Percentiles rank a stretch among this genome's conserved stretches.
Conservation (phyloP, 2,888 invertebrate genomes). For the Orchestes rusci region DNA sequence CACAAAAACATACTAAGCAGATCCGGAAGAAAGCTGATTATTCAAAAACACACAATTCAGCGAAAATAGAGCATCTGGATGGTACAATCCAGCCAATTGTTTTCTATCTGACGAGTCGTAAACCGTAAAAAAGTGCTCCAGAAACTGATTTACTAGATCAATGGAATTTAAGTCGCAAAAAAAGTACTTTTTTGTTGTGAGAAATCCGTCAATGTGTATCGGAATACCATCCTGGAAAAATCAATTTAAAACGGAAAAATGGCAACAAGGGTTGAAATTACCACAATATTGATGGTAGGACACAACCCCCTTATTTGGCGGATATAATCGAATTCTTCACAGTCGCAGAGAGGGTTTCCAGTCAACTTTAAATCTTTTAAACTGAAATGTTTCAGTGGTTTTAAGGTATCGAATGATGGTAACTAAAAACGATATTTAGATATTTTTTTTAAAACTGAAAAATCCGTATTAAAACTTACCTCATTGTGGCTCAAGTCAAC, state of each 20-base stretch:
- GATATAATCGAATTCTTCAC: slow-evolving; percentile 54
- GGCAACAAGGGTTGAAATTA: slow-evolving; percentile 34
- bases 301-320: slow-evolving; percentile 49
- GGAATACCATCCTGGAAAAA: slow-evolving; percentile 50
- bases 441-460: background rate
- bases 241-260: background rate
- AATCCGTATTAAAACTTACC: slow-evolving; percentile 25
- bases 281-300: slow-evolving; percentile 47
- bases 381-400: slow-evolving; percentile 29
- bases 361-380: slow-evolving; percentile 50
- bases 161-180: slow-evolving; percentile 46
- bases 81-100: slow-evolving; percentile 53
- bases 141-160: slow-evolving; percentile 53
- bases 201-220: slow-evolving; percentile 41
- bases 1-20: slow-evolving; percentile 33
- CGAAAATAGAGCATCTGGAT: slow-evolving; percentile 56
- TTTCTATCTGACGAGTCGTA: slow-evolving; percentile 57
- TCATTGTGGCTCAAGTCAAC: slow-evolving; percentile 36
- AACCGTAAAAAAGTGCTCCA: slow-evolving; percentile 58
- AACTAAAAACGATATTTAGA: background rate
- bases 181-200: slow-evolving; percentile 47
- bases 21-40: slow-evolving; percentile 35
- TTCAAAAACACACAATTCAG: slow-evolving; percentile 43
- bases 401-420: slow-evolving; percentile 24
- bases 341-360: slow-evolving; percentile 65